These are phyloP conservation scores for Pterocles gutturalis DNA, from an alignment of 2,113 vertebrate genomes.

Conservation along the genomic window DNA sequence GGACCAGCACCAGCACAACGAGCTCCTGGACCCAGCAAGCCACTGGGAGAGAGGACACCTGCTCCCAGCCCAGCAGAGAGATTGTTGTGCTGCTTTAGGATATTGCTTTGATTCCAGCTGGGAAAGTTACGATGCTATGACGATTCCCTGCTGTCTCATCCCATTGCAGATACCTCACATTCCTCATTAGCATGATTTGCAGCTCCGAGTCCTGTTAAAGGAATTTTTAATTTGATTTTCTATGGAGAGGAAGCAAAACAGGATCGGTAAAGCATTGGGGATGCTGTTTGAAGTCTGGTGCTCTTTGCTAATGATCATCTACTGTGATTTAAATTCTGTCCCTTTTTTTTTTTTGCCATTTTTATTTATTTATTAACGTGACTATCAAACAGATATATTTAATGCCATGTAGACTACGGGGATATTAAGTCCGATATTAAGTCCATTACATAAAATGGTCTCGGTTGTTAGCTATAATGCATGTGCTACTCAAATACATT, in stretches of 20 bases:
- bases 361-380: not conserved
- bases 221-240: not conserved
- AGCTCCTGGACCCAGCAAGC: not conserved
- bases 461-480: not conserved
- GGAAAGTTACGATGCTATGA: not conserved
- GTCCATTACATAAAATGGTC: not conserved
- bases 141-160: not conserved
- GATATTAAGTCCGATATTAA: not conserved
- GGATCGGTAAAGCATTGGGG: not conserved
- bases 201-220: not conserved
- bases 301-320: not conserved
- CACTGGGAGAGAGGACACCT: too few relatives aligned
- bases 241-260: not conserved
- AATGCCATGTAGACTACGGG: not conserved
- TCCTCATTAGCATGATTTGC: not conserved
- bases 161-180: not conserved
- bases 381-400: not conserved
- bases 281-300: not conserved
- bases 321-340: not conserved
- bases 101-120: not conserved
- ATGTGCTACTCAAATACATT: not conserved
- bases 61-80: not conserved
- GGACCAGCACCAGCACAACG: not conserved
- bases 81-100: not conserved
- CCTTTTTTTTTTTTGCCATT: not conserved